Percentiles rank a stretch among this genome's conserved stretches.
Evolutionary conservation across 2,113 vertebrate genomes (phyloP).

Genomic region (Melanocharis versteri): DNA sequence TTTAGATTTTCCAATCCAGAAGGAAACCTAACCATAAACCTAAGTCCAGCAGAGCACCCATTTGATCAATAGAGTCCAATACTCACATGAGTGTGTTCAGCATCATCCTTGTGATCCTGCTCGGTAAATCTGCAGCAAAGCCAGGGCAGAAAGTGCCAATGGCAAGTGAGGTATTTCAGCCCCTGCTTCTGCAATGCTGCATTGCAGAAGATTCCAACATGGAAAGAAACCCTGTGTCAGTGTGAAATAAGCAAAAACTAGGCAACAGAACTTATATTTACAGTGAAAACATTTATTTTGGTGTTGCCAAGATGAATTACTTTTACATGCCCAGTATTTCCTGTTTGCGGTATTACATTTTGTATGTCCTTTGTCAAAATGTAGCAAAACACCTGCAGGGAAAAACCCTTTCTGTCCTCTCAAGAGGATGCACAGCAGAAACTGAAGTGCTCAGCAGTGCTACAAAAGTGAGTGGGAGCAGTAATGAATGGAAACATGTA

Average conservation of each 20-base stretch:
- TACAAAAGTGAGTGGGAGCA: neutral
- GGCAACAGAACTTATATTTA: neutral
- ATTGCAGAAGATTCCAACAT: neutral
- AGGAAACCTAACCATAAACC: neutral
- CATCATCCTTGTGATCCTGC: neutral
- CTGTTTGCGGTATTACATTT: neutral
- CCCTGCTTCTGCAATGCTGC: neutral
- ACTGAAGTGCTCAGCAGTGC: neutral
- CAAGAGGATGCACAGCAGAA: neutral
- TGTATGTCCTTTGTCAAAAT: neutral
- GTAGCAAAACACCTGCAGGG: neutral
- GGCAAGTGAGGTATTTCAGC: neutral
- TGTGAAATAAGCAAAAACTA: neutral
- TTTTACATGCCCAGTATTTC: neutral
- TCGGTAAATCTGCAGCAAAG: neutral
- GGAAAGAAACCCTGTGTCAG: neutral
- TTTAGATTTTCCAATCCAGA: neutral
- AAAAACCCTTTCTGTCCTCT: neutral
- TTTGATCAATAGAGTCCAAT: neutral
- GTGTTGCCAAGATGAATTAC: neutral
- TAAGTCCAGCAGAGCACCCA: neutral
- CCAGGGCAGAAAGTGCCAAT: neutral
- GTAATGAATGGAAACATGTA: conserved; percentile 15
- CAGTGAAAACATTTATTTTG: neutral
- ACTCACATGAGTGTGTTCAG: neutral